These are phyloP conservation scores for Bombus sibiricus DNA, from an alignment of 1,140 invertebrate species.

Conservation along the genomic window DNA sequence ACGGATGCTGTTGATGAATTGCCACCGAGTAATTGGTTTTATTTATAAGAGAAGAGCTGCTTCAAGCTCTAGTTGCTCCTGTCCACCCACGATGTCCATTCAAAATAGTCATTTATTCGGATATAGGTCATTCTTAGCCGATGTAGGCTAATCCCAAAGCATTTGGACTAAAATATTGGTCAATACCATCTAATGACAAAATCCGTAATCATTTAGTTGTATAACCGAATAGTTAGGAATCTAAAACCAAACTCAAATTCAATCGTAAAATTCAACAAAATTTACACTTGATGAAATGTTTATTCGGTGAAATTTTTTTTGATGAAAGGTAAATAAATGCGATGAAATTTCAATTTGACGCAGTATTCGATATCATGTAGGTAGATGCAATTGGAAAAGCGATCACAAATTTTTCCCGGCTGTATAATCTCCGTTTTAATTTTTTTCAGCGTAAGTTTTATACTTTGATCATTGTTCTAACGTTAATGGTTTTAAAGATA, in stretches of 20 bases:
- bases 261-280: not conserved
- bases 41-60: slow-evolving; percentile 11
- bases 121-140: not conserved
- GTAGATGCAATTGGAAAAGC: not conserved
- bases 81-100: not conserved
- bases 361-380: not conserved
- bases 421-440: not conserved
- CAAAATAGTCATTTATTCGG: too few species aligned
- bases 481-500: not conserved
- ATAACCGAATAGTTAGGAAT: not conserved
- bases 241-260: not conserved
- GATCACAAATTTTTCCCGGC: not conserved
- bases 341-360: not conserved
- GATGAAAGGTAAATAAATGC: too few species aligned
- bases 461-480: not conserved
- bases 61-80: not conserved
- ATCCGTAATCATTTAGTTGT: too few species aligned
- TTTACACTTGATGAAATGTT: too few species aligned
- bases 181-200: too few species aligned
- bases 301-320: too few species aligned
- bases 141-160: not conserved
- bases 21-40: slow-evolving; percentile 16
- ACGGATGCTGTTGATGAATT: slow-evolving; percentile 23
- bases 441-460: not conserved
- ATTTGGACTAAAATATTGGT: not conserved